phyloP scores from a whole-genome alignment of 1,140 invertebrate genomes.

The Achatina immaculata region DNA sequence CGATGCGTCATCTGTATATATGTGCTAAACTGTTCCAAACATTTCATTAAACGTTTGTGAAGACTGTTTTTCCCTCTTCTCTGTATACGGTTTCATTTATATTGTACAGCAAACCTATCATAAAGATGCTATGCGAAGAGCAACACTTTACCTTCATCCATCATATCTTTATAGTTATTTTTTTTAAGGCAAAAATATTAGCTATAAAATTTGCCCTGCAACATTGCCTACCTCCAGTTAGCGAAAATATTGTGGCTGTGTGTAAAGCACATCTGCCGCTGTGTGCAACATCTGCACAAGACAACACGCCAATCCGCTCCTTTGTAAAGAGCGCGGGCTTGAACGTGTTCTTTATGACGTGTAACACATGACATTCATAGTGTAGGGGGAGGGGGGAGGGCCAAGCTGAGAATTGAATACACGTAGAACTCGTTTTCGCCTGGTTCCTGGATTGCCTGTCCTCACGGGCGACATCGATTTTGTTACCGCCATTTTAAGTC shows the following conservation, averaged over 20 bases:
- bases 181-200: no score
- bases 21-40: no score
- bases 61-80: no score
- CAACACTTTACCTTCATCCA: no score
- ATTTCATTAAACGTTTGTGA: no score
- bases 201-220: no score
- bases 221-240: not conserved
- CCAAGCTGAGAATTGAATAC: not conserved
- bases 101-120: no score
- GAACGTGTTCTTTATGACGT: not conserved
- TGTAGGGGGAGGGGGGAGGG: not conserved
- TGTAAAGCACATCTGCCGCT: not conserved
- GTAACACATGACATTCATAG: not conserved
- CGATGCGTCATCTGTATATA: no score
- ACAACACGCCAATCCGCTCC: not conserved
- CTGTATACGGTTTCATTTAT: no score
- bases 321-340: not conserved
- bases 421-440: no score
- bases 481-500: not conserved
- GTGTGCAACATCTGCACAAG: slow-evolving; percentile 5
- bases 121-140: no score
- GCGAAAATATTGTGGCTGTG: not conserved
- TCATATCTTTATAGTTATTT: no score
- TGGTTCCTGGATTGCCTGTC: not conserved
- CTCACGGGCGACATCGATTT: not conserved